Base-by-base conservation (phyloP, 2,797 vertebrate species). In the Mareca penelope region DNA sequence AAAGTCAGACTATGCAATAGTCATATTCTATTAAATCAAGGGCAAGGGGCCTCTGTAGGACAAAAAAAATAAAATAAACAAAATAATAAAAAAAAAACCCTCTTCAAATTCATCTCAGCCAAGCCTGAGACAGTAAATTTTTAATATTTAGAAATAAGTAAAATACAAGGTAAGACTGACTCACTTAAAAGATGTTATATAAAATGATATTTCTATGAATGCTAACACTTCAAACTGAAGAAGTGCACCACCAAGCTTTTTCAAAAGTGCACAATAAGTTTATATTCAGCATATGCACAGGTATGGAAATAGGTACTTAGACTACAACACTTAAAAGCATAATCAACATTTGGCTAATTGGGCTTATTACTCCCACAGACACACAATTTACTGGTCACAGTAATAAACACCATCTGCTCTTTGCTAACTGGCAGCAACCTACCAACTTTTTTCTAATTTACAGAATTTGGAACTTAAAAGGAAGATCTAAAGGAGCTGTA, bases 381-480 rank as follows among this genome's bases (percentile, higher is more conserved):
- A 91, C 37, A 81, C 42, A 69, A 88, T 83, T 93, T 91, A 76
- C 35, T 2, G 70, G 91, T 79, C 93, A 94, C 77, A 88, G 77
- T 63, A 94, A 95, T 79, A 94, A 95, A 90, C 77, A 96, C 91
- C 95, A 96, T 93, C 94, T 96, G 95, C 59, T 95, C 77, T 91
- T 93, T 90, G 63, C 88, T 86, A 94, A 90, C 77, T 70, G 76
- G 88, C 59, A 94, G 63, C 70, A 94, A 93, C 42, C 50, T 86
- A 93, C 39, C 23, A 91, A 91, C 73, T 78, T 65, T 61, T 37
- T 63, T 44, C 68, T 72, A 67, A 76, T 22, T 81, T 81, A 10
- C 64, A 65, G 61, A 84, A 42, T 76, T 63, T 73, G 42, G 13
- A 84, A 78, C 3, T 13, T 61, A 65, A 69, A 85, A 91, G 26